Conservation (phyloP, 2,797 vertebrate genomes). For the Lates japonicus region DNA sequence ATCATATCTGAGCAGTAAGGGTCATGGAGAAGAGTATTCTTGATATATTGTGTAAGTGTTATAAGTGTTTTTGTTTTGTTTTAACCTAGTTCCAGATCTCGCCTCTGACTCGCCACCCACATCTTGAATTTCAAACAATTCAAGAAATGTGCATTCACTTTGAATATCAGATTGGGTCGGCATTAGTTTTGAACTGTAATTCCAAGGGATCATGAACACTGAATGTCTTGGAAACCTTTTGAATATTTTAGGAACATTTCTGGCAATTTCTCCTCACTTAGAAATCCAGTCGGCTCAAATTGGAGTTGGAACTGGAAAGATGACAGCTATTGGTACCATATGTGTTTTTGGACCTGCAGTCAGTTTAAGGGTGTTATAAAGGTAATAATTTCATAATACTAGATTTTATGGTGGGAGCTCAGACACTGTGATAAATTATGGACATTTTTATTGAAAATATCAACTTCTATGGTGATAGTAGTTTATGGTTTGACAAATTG, state of each 20-base stretch:
- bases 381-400: constrained; percentile 45
- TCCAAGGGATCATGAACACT: constrained; percentile 16
- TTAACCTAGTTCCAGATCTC: constrained; percentile 4
- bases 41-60: background rate
- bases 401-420: constrained; percentile 30
- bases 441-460: constrained; percentile 40
- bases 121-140: constrained; percentile 22
- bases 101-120: constrained; percentile 2
- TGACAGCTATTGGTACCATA: constrained; percentile 53
- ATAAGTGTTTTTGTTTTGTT: background rate
- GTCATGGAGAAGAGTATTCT: background rate
- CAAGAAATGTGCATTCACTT: constrained; percentile 16
- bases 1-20: background rate
- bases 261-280: constrained; percentile 24
- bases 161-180: constrained; percentile 24
- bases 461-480: constrained; percentile 16
- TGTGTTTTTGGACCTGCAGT: constrained; percentile 26
- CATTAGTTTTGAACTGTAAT: constrained; percentile 18
- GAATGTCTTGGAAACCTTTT: constrained; percentile 49
- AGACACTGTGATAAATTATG: constrained; percentile 32
- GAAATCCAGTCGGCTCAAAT: constrained; percentile 55
- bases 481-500: constrained; percentile 13
- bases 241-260: constrained; percentile 52
- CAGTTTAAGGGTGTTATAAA: constrained; percentile 48
- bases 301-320: constrained; percentile 46